Evolutionary conservation across 2,888 invertebrate species (phyloP), one percentile per base, ranked within the genome.

Genomic region (Muscina levida): DNA sequence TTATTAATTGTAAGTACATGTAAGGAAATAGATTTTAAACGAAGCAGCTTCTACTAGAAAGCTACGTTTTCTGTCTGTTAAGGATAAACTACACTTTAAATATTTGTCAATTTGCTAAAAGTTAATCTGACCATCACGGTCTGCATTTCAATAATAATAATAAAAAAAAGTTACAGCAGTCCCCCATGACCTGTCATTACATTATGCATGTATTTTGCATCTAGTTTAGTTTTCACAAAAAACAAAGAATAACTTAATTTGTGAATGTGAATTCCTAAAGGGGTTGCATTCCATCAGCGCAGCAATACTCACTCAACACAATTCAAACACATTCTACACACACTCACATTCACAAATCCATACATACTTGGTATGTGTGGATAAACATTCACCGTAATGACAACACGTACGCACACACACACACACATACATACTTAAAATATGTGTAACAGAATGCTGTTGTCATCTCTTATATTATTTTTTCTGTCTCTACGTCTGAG

Each of bases 391-490:
- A 51, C 19, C 51, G 19, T 19, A 17, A 51, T 51, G 8, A 1
- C 13, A 39, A 62, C 62, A 62, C 42, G 62, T 37, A 62, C 17
- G 3, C 4, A 48, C 59, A 72, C 44, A 31, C 22, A 59, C 39
- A 42, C 48, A 65, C 13, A 37, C 62, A 24, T 62, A 13, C 19
- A 62, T 42, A 31, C 31, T 31, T 31, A 62, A 62, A 62, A 62
- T 62, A 62, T 62, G n/a, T n/a, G 62, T 62, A 62, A 62, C 39
- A 62, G 39, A 62, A 62, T 62, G 62, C 42, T 62, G 62, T 42
- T 62, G 62, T 62, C 62, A 62, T 62, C 42, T 62, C 39, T 42
- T 22, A 62, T 42, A 8, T 31, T 31, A 31, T 31, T 31, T 31
- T 3, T 31, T 8, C 8, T 3, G 6, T 44, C 13, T 66, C 39